These are phyloP conservation scores for Anolis apletophallus DNA, from an alignment of 2,797 vertebrate genomes.

Conservation along the genomic window DNA sequence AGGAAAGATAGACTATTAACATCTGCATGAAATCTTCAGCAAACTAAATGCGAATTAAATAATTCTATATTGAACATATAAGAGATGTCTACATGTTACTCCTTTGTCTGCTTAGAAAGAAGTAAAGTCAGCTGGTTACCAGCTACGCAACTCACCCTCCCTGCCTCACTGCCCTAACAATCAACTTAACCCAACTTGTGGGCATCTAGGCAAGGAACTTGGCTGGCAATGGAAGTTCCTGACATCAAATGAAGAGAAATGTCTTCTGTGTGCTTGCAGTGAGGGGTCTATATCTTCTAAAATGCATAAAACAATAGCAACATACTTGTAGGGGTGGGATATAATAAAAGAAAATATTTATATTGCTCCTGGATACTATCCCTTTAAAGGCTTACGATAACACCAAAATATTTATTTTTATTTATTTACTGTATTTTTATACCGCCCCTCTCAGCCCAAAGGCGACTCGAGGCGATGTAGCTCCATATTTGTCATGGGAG, in stretches of 20 bases:
- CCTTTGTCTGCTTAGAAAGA: constrained; percentile 67
- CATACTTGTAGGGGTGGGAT: constrained; percentile 40
- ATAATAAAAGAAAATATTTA: constrained; percentile 59
- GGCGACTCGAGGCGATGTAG: too few relatives aligned
- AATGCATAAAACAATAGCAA: constrained; percentile 41
- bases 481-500: constrained; percentile 68
- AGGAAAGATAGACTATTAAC: constrained; percentile 82
- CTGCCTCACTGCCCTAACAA: constrained; percentile 42
- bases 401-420: constrained; percentile 48
- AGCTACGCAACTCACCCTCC: constrained; percentile 76
- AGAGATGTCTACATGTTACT: constrained; percentile 70
- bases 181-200: constrained; percentile 61
- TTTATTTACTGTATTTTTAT: too few relatives aligned
- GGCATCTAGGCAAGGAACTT: constrained; percentile 69
- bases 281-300: constrained; percentile 49
- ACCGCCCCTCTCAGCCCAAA: too few relatives aligned
- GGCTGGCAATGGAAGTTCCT: constrained; percentile 37
- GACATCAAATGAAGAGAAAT: constrained; percentile 40
- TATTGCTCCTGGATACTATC: constrained; percentile 70
- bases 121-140: constrained; percentile 83
- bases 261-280: background rate
- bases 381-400: constrained; percentile 71
- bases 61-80: constrained; percentile 76
- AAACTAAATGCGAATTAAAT: constrained; percentile 79
- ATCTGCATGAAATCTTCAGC: constrained; percentile 80